Conservation (phyloP, 1,140 invertebrate genomes). For the Drosophila erecta region DNA sequence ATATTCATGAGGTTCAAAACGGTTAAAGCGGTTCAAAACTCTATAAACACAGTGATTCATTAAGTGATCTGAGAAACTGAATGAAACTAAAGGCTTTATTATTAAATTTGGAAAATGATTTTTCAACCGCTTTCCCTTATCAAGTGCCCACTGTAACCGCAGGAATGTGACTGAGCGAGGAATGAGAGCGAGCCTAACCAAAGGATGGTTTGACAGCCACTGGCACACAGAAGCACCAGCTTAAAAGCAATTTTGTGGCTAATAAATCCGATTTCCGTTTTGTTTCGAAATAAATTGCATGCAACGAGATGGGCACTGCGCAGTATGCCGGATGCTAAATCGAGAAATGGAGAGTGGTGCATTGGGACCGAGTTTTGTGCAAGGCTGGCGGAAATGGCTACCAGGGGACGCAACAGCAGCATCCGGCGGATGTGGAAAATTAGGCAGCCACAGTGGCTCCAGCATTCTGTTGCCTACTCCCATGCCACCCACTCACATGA, state of each 20-base stretch:
- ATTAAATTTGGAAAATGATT: neutral
- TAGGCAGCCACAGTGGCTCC: slow-evolving; percentile 58
- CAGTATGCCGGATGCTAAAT: neutral
- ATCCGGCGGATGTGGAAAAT: slow-evolving; percentile 71
- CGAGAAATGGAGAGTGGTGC: slow-evolving; percentile 12
- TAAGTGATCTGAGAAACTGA: too few relatives aligned
- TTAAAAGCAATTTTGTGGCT: slow-evolving; percentile 84
- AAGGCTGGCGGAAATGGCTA: slow-evolving; percentile 61
- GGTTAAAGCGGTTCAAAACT: neutral
- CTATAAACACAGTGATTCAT: too few relatives aligned
- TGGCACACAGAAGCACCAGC: slow-evolving; percentile 50
- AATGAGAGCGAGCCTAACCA: neutral
- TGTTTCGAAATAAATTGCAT: slow-evolving; percentile 80
- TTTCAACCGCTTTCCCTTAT: neutral
- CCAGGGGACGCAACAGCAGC: slow-evolving; percentile 41
- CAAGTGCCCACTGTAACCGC: slow-evolving; percentile 20
- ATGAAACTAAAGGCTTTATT: too few relatives aligned
- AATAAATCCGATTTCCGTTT: slow-evolving; percentile 84
- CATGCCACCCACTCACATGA: slow-evolving; percentile 25
- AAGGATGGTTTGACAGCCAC: slow-evolving; percentile 54
- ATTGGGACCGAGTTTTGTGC: slow-evolving; percentile 12
- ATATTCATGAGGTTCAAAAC: neutral
- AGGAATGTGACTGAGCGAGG: slow-evolving; percentile 8
- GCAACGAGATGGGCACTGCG: slow-evolving; percentile 18
- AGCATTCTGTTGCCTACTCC: slow-evolving; percentile 10